Base-by-base conservation (phyloP, 2,797 vertebrate species). In the Protonibea diacanthus region DNA sequence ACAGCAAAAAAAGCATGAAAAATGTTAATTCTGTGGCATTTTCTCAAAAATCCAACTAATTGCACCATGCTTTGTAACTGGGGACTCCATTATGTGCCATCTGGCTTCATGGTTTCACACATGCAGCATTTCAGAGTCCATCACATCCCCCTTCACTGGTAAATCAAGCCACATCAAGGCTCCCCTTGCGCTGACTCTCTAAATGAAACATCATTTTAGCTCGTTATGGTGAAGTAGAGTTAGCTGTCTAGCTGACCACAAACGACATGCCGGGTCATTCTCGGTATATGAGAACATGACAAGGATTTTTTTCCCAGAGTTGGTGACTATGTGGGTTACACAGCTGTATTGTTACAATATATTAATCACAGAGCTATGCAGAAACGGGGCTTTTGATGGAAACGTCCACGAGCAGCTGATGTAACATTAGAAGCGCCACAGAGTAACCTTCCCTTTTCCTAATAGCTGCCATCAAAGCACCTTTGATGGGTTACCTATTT, bases 181-280 rank as follows among this genome's bases (percentile, higher is more conserved):
- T 73, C 23, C 74, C 56, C 20, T 61, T 11, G 44, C 25, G 29
- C 63, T 17, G 75, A 70, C 81, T 85, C 57, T 77, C 47, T 76
- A 84, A 89, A 83, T 83, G 74, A 91, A 91, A 89, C 83, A 86
- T 86, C 42, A 79, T 90, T 88, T 71, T 38, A 72, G 79, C 75
- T 88, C 61, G 51, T 90, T 88, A 85, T 51, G 74, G 71, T 53
- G 66, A 85, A 76, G 85, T 33, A 21, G 61, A 81, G 81, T 62
- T 71, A 48, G 79, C 82, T 56, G 66, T 81, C 64, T 63, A 17
- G 51, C 70, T 67, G 78, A 88, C 91, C 92, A 73, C 88, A 88
- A 86, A 80, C 45, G 40, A 52, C 76, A 86, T 49, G 72, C n/a
- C 12, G 29, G 81, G 79, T 81, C 71, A 74, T 71, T 76, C 48